phyloP scores from a whole-genome alignment of 1,140 invertebrate species.

The Muscidifurax raptorellus region DNA sequence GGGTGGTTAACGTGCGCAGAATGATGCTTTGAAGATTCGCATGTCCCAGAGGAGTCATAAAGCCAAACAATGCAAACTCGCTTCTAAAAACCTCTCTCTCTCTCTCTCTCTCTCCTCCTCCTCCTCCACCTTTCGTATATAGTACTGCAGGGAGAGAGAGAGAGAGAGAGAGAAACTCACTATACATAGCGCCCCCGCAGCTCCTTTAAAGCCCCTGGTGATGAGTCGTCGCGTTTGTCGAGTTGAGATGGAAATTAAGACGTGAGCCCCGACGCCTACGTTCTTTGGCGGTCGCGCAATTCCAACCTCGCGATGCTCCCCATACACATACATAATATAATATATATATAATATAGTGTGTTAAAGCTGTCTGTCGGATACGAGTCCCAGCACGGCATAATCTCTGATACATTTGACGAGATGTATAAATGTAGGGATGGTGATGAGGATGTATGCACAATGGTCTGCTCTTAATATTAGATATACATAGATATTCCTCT shows the following conservation, averaged over 20 bases:
- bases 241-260: conserved; percentile 14
- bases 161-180: neutral
- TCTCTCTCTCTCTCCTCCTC: too few relatives aligned
- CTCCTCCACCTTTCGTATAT: too few relatives aligned
- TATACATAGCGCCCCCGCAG: neutral
- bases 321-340: neutral
- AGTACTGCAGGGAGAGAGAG: too few relatives aligned
- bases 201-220: neutral
- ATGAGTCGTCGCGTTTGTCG: neutral
- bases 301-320: neutral
- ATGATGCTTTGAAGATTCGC: neutral
- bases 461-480: too few relatives aligned
- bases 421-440: too few relatives aligned
- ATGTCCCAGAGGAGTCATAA: neutral
- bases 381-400: neutral
- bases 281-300: neutral
- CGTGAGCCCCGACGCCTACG: conserved; percentile 1
- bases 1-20: neutral
- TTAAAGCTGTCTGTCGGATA: too few relatives aligned
- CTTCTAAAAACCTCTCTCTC: neutral
- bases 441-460: too few relatives aligned
- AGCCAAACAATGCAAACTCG: neutral
- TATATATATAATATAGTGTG: too few relatives aligned
- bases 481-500: too few relatives aligned
- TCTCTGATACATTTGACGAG: too few relatives aligned